Evolutionary conservation across 2,888 invertebrate genomes (phyloP).

Genomic region (Acanthosepion pharaonis): DNA sequence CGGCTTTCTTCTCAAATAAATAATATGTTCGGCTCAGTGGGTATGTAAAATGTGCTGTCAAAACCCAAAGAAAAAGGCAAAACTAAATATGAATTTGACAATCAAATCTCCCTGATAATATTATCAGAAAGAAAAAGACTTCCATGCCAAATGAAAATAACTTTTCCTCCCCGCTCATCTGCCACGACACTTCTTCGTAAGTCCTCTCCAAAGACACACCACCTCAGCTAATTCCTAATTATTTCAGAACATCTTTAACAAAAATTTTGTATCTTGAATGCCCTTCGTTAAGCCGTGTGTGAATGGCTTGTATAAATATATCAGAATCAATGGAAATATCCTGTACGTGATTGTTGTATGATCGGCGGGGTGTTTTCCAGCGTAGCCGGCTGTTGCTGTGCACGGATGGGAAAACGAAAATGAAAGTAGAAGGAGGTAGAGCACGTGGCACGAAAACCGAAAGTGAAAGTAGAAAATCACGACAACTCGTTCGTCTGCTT

Average conservation of each 20-base stretch:
- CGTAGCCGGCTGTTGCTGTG: neutral
- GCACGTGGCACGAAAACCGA: neutral
- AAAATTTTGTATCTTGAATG: neutral
- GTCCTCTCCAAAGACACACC: neutral
- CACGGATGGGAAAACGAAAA: neutral
- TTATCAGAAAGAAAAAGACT: neutral
- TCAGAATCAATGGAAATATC: neutral
- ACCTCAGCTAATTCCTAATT: neutral
- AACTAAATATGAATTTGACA: too few species aligned
- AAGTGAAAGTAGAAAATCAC: too few species aligned
- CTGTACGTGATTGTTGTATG: neutral
- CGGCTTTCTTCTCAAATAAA: too few species aligned
- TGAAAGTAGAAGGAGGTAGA: neutral
- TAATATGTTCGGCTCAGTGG: too few species aligned
- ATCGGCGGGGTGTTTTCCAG: neutral
- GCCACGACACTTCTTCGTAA: neutral
- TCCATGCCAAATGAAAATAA: neutral
- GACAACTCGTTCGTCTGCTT: neutral
- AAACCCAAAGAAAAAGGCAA: too few species aligned
- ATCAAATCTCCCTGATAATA: too few species aligned
- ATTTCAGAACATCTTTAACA: neutral
- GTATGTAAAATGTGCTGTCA: too few species aligned
- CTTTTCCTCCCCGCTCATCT: neutral
- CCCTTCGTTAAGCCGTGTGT: slow-evolving; percentile 20
- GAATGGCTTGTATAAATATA: slow-evolving; percentile 8